Base-by-base conservation (phyloP, 1,140 invertebrate genomes). In the Philotrypesis tridentata region DNA sequence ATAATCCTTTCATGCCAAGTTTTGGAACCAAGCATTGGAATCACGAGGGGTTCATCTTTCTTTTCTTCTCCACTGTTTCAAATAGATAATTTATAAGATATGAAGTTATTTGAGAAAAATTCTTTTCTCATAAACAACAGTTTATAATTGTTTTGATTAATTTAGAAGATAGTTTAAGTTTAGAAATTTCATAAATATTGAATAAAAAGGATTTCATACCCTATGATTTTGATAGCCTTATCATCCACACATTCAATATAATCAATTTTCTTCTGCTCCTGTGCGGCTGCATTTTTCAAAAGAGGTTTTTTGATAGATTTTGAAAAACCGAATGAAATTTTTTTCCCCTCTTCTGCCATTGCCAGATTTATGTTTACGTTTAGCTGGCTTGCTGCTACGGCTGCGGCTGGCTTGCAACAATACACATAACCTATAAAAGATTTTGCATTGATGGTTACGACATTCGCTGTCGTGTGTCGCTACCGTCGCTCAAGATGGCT, bases 261-360 rank as follows among this genome's bases (percentile, higher is more conserved):
- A 85, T 96, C 93, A 2, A 94, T 87, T 87, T 92, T 92, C 86
- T 93, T 92, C 83, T 93, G 87, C 82, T 91, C 87, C 40, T 87
- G 88, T 80, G 84, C 86, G 23, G 87, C 79, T 61, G 88, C 84
- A 65, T 93, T 90, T 78, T 92, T 88, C 31, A 93, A 87, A 80
- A 92, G 93, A 27, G 94, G 89, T 86, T 94, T 95, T 87, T 95
- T 95, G 55, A 93, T 91, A 0, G 94, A 92, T 92, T 96, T 96
- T 82, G 92, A 93, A 91, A 96, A 96, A 33, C 95, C 94, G 90
- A 96, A 96, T 0, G 95, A 96, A 89, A 96, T 94, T 88, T 96
- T 96, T 82, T 95, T 96, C 84, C 87, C 83, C 79, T 94, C 93
- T 65, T 91, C 91, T 83, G 88, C 86, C 91, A 92, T 93, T 83